Evolutionary conservation across 2,113 vertebrate genomes (phyloP).

Genomic region (Alaudala cheleensis): DNA sequence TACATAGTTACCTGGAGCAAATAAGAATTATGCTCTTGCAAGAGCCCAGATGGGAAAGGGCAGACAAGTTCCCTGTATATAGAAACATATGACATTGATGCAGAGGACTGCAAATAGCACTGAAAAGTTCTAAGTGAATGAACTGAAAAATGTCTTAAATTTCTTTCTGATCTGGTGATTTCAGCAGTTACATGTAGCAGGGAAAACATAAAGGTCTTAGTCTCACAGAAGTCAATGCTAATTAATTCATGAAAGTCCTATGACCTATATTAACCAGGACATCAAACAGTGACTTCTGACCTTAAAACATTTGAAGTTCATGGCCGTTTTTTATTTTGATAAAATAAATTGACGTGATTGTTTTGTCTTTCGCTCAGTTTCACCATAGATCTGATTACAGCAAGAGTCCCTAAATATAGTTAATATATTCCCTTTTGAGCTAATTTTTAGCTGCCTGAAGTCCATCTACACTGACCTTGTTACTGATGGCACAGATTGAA

Average conservation of each 20-base stretch:
- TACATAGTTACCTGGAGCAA: not conserved
- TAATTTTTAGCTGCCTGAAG: not conserved
- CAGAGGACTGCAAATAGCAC: not conserved
- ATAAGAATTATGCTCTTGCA: not conserved
- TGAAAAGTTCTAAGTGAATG: slow-evolving; percentile 17
- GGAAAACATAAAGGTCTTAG: slow-evolving; percentile 1
- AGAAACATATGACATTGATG: not conserved
- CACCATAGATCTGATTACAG: not conserved
- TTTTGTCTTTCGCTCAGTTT: not conserved
- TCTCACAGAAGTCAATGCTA: not conserved
- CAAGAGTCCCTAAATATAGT: not conserved
- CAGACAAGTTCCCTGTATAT: not conserved
- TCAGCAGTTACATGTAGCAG: not conserved
- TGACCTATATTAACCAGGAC: not conserved
- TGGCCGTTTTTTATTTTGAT: not conserved
- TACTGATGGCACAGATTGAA: not conserved
- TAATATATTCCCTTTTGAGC: not conserved
- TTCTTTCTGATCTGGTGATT: slow-evolving; percentile 23
- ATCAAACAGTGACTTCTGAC: slow-evolving; percentile 7
- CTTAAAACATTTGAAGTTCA: not conserved
- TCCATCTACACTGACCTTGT: not conserved
- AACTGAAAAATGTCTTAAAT: slow-evolving; percentile 32
- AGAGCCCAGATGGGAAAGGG: not conserved
- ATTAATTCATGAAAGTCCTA: slow-evolving; percentile 8
- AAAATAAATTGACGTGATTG: not conserved